phyloP scores from a whole-genome alignment of 2,888 invertebrate species.

The Cordylochernes scorpioides region DNA sequence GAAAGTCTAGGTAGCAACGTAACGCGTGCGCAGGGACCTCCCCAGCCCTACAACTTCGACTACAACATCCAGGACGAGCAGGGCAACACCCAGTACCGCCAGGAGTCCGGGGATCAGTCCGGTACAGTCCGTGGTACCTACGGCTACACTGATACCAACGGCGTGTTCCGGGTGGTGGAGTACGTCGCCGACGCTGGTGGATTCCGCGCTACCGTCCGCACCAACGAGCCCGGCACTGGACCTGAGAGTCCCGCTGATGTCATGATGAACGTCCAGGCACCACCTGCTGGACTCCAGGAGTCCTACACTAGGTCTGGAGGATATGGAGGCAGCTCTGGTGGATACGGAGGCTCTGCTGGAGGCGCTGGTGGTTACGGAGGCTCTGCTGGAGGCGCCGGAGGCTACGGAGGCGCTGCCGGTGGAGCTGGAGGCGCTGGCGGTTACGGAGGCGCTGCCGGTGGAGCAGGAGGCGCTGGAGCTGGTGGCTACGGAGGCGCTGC shows the following conservation, averaged over 20 bases:
- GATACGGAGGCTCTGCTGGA: background rate
- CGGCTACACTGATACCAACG: conserved; percentile 12
- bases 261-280: background rate
- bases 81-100: conserved; percentile 11
- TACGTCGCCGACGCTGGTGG: conserved; percentile 11
- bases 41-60: conserved; percentile 11
- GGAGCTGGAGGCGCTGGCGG: background rate
- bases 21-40: conserved; percentile 2
- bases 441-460: too few species aligned
- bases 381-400: too few species aligned
- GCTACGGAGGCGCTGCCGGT: too few species aligned
- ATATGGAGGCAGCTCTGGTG: background rate
- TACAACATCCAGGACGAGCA: conserved; percentile 10
- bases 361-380: background rate
- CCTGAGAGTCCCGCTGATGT: conserved; percentile 3
- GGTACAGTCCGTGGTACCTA: conserved; percentile 10
- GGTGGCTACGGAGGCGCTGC: too few species aligned
- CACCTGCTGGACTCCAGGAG: conserved; percentile 2
- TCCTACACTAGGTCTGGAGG: too few species aligned
- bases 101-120: conserved; percentile 7
- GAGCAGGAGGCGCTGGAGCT: too few species aligned
- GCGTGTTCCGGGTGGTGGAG: conserved; percentile 10
- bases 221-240: conserved; percentile 6
- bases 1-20: too few species aligned
- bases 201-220: conserved; percentile 6